Evolutionary conservation across 1,140 invertebrate species (phyloP).

Genomic region (Tetramorium parvispinum): DNA sequence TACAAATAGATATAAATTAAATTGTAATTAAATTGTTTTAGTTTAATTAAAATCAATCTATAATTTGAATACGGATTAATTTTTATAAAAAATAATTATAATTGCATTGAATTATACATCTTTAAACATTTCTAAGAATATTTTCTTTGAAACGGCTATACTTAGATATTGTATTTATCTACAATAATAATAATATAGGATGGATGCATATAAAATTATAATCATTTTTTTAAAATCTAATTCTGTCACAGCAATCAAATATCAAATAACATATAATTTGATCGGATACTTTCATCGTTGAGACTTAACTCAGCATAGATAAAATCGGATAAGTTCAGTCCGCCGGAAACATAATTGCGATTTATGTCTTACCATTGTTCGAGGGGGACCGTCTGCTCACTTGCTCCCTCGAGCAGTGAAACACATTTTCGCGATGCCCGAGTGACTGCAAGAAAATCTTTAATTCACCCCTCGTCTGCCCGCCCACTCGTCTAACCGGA

Average conservation of each 20-base stretch:
- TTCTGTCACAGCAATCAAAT: neutral
- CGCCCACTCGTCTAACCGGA: constrained; percentile 59
- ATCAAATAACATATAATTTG: neutral
- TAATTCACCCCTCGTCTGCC: constrained; percentile 36
- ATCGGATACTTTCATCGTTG: neutral
- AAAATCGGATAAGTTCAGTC: constrained; percentile 44
- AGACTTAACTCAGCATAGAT: constrained; percentile 18
- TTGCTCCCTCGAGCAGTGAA: constrained; percentile 2
- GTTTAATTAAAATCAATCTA: neutral
- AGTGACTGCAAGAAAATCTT: constrained; percentile 54
- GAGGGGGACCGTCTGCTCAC: constrained; percentile 57
- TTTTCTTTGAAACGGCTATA: neutral
- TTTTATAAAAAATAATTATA: neutral
- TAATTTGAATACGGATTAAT: neutral
- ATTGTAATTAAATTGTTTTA: constrained; percentile 10
- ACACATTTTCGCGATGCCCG: neutral
- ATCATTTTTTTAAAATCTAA: neutral
- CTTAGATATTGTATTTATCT: neutral
- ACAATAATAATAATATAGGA: neutral
- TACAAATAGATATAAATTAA: no score
- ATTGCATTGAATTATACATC: neutral
- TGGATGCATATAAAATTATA: neutral
- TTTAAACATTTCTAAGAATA: neutral
- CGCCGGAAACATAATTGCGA: constrained; percentile 58
- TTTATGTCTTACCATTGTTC: constrained; percentile 50